Conservation (phyloP, 2,113 vertebrate genomes). For the Empidonax traillii region DNA sequence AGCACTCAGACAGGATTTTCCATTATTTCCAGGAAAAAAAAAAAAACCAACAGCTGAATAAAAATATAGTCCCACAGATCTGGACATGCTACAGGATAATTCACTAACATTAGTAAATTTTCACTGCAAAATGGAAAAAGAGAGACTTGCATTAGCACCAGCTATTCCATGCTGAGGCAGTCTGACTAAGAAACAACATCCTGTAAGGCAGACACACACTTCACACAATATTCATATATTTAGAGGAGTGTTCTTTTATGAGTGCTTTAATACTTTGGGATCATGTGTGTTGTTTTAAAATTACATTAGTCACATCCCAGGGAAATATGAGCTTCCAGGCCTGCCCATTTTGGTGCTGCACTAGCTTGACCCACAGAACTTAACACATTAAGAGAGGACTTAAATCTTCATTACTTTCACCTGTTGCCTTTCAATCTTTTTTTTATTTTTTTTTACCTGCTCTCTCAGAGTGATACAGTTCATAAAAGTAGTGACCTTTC, state of each 20-base stretch:
- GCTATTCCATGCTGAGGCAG: neutral
- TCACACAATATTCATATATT: neutral
- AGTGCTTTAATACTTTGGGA: constrained; percentile 30
- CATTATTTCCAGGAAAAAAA: neutral
- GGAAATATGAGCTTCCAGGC: constrained; percentile 32
- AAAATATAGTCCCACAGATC: neutral
- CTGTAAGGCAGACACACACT: neutral
- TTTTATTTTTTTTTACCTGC: neutral
- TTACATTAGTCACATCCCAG: constrained; percentile 28
- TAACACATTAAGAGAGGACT: constrained; percentile 37
- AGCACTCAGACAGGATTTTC: neutral
- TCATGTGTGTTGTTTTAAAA: constrained; percentile 42
- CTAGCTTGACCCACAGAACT: constrained; percentile 12
- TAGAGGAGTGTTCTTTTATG: constrained; percentile 28
- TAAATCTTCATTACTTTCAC: constrained; percentile 52
- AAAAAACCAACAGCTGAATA: neutral
- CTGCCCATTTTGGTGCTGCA: neutral
- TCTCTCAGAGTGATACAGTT: neutral
- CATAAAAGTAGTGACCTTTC: constrained; percentile 49
- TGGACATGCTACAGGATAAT: neutral
- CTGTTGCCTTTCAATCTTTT: neutral
- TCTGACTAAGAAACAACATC: neutral
- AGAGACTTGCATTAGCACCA: neutral
- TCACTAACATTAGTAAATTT: neutral
- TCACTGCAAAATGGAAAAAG: neutral